These are phyloP conservation scores for Equus quagga DNA, from an alignment of 2,113 vertebrate genomes.

Conservation along the genomic window DNA sequence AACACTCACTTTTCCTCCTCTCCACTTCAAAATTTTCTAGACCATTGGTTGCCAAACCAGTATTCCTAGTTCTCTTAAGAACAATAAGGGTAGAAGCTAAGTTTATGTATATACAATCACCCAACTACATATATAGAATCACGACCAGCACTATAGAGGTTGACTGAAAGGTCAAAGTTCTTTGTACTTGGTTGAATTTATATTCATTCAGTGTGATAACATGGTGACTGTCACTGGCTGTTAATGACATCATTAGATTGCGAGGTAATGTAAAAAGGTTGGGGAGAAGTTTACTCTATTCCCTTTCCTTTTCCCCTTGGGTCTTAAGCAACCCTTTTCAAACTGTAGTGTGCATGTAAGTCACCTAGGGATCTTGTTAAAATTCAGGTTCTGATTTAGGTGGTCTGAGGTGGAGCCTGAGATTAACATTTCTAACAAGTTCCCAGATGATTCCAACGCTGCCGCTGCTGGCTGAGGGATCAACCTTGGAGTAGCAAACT, in stretches of 20 bases:
- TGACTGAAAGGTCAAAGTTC: not conserved
- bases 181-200: not conserved
- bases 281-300: not conserved
- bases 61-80: not conserved
- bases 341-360: not conserved
- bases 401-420: not conserved
- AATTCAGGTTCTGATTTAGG: not conserved
- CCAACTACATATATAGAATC: not conserved
- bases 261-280: not conserved
- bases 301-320: not conserved
- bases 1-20: not conserved
- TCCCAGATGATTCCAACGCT: not conserved
- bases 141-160: not conserved
- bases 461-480: not conserved
- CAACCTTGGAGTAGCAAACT: not conserved
- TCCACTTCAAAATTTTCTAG: conserved; percentile 2
- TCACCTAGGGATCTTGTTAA: not conserved
- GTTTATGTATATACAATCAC: not conserved
- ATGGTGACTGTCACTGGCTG: not conserved
- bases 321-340: not conserved
- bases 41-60: not conserved
- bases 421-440: not conserved
- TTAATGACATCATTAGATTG: not conserved
- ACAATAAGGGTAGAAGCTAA: not conserved
- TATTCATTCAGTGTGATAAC: not conserved